Evolutionary conservation across 2,797 vertebrate species (phyloP).

Genomic region (Cryptoblepharus egeriae): DNA sequence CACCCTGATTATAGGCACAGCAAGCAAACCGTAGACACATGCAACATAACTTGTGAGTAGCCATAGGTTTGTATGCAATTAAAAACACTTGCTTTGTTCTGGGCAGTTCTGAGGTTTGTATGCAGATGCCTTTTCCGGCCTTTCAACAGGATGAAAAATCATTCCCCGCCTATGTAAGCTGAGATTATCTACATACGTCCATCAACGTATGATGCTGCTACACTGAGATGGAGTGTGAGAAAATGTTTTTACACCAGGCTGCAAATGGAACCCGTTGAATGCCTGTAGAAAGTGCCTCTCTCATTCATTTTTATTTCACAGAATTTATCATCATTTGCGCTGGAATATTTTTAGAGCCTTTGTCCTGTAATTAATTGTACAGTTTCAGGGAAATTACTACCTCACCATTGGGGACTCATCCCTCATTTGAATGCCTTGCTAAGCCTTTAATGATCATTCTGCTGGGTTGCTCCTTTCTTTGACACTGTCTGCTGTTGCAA

Average conservation of each 20-base stretch:
- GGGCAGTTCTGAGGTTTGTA: too few relatives aligned
- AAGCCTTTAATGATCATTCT: constrained; percentile 27
- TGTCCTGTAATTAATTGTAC: constrained; percentile 32
- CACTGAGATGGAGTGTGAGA: background rate
- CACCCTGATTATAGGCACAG: too few relatives aligned
- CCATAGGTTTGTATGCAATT: too few relatives aligned
- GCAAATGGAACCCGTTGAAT: background rate
- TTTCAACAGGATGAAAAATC: background rate
- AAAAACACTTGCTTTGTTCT: too few relatives aligned
- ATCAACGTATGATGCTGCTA: background rate
- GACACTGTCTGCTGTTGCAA: background rate
- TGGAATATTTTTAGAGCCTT: constrained; percentile 12
- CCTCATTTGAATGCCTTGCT: constrained; percentile 16
- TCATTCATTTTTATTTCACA: constrained; percentile 5
- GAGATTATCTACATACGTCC: background rate
- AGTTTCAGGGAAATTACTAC: constrained; percentile 30
- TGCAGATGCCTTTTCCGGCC: too few relatives aligned
- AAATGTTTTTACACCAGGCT: background rate
- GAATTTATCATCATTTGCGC: constrained; percentile 21
- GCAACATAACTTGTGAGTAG: too few relatives aligned
- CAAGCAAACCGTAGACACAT: too few relatives aligned
- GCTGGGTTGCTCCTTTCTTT: background rate
- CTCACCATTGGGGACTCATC: constrained; percentile 23
- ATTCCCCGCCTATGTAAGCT: background rate
- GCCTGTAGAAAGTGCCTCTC: background rate